A percentile compares a stretch with the other conserved stretches of the same genome.
Evolutionary conservation across 2,797 vertebrate species (phyloP).

Genomic region (Selene dorsalis): DNA sequence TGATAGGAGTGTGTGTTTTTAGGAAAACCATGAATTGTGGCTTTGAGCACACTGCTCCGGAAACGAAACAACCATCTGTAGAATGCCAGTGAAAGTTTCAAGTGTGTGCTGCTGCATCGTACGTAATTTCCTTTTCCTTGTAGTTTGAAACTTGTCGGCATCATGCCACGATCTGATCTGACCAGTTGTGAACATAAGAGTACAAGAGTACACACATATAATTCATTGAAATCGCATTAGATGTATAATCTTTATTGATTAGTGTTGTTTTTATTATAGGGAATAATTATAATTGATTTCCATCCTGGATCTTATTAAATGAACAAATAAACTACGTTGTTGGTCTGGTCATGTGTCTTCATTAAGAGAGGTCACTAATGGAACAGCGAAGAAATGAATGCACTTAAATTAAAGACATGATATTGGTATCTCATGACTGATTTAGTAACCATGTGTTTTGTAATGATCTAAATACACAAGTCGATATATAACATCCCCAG

Average conservation of each 20-base stretch:
- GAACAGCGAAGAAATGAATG: not conserved
- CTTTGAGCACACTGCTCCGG: slow-evolving; percentile 12
- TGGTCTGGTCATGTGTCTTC: not conserved
- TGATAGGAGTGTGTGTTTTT: not conserved
- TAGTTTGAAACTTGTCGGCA: slow-evolving; percentile 13
- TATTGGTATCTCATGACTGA: not conserved
- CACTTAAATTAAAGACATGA: not conserved
- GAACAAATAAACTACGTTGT: not conserved
- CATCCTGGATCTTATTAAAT: not conserved
- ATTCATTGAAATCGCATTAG: too few relatives aligned
- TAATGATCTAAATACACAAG: not conserved
- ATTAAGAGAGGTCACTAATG: not conserved
- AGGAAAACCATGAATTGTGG: slow-evolving; percentile 26
- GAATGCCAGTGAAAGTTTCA: slow-evolving; percentile 48
- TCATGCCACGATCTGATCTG: not conserved
- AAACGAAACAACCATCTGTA: slow-evolving; percentile 40
- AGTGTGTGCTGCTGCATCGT: slow-evolving; percentile 27
- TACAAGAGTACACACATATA: too few relatives aligned
- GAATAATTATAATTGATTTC: not conserved
- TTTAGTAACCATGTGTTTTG: not conserved
- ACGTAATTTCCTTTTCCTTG: slow-evolving; percentile 38
- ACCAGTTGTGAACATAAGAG: too few relatives aligned
- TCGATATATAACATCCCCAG: too few relatives aligned
- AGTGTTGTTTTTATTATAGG: slow-evolving; percentile 3
- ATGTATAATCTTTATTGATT: not conserved